Evolutionary conservation across 2,113 vertebrate species (phyloP).

Genomic region (Ochotona princeps): DNA sequence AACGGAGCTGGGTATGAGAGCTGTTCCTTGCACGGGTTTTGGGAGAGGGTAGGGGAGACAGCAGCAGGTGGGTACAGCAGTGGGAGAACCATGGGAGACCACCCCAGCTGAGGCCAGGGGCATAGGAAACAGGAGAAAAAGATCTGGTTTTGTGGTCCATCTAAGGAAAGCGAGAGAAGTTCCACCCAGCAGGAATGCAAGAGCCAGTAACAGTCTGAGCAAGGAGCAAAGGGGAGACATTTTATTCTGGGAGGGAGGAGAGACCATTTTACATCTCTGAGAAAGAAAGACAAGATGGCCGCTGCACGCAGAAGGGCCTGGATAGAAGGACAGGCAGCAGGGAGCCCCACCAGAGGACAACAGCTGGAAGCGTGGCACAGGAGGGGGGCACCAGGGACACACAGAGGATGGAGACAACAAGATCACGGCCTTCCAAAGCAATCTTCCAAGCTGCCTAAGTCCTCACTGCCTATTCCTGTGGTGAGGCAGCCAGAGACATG

Average conservation of each 20-base stretch:
- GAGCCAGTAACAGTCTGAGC: neutral
- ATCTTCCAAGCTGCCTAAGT: neutral
- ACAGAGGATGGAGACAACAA: neutral
- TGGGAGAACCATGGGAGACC: neutral
- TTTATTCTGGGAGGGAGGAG: slow-evolving; percentile 49
- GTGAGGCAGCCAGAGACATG: slow-evolving; percentile 37
- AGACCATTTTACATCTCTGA: slow-evolving; percentile 75
- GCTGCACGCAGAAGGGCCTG: slow-evolving; percentile 69
- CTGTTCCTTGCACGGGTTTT: neutral
- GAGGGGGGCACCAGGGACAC: neutral
- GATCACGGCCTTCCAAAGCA: neutral
- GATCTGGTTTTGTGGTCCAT: slow-evolving; percentile 24
- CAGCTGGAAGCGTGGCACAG: slow-evolving; percentile 39
- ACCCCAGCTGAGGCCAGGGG: neutral
- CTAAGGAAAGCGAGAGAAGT: neutral
- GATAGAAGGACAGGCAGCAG: slow-evolving; percentile 54
- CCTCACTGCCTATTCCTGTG: neutral
- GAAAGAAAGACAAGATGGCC: slow-evolving; percentile 76
- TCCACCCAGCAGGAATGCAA: neutral
- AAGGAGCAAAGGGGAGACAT: neutral
- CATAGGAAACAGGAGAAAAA: slow-evolving; percentile 5
- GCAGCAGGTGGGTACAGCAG: slow-evolving; percentile 57
- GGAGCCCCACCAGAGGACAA: slow-evolving; percentile 50
- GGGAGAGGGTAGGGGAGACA: neutral
- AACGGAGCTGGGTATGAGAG: neutral